Conservation (phyloP, 2,888 invertebrate species). For the Drosophila sordidula region DNA sequence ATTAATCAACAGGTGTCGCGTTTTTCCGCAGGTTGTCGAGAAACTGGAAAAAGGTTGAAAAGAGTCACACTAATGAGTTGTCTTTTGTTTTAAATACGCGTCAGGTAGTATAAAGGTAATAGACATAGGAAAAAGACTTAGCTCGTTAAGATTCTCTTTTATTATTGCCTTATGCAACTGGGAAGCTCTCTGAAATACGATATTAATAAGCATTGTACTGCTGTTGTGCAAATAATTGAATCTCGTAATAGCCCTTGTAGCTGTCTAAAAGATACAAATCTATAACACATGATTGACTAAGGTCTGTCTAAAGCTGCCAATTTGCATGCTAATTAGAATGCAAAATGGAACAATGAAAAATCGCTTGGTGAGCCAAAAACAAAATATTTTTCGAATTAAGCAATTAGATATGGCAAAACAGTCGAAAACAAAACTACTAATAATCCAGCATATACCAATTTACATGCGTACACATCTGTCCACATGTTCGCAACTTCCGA, state of each 20-base stretch:
- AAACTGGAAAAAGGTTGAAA: neutral
- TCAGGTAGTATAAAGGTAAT: neutral
- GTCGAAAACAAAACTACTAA: constrained; percentile 39
- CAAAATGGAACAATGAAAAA: constrained; percentile 50
- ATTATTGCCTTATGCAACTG: neutral
- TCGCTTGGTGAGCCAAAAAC: constrained; percentile 13
- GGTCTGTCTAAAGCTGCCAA: constrained; percentile 24
- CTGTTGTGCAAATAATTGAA: constrained; percentile 22
- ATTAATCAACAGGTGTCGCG: constrained; percentile 51
- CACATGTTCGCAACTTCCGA: constrained; percentile 37
- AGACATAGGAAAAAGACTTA: neutral
- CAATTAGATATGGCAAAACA: constrained; percentile 54
- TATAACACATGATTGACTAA: constrained; percentile 43
- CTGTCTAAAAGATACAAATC: constrained; percentile 35
- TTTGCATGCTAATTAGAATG: constrained; percentile 61
- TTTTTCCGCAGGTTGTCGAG: constrained; percentile 22
- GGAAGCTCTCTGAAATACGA: neutral
- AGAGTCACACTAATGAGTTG: constrained; percentile 11
- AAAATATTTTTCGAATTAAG: constrained; percentile 41
- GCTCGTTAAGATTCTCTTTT: constrained; percentile 5
- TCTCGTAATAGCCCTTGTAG: constrained; percentile 23
- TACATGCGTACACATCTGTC: constrained; percentile 1
- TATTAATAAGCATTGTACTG: constrained; percentile 12
- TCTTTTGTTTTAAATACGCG: neutral
- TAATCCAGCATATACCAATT: constrained; percentile 1